Evolutionary conservation across 2,797 vertebrate genomes (phyloP).

Genomic region (Pelodytes ibericus): DNA sequence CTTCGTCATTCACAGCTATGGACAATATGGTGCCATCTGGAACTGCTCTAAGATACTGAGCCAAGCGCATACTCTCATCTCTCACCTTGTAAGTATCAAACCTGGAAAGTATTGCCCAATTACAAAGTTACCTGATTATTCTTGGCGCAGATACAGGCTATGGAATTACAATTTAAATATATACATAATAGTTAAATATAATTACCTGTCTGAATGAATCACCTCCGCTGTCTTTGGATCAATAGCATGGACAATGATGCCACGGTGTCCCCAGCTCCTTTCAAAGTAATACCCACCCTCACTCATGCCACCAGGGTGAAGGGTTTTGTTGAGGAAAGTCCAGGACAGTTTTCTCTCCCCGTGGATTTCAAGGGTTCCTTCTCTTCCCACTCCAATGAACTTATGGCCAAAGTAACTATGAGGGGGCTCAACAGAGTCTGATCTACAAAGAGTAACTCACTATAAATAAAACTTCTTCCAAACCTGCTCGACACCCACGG

Average conservation of each 20-base stretch:
- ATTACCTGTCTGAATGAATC: constrained; percentile 83
- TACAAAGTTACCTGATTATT: not conserved
- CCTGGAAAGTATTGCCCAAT: constrained; percentile 63
- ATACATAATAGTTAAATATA: no score
- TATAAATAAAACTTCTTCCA: no score
- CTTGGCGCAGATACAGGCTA: not conserved
- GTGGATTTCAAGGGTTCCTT: constrained; percentile 88
- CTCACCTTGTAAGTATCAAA: constrained; percentile 93
- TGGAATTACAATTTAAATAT: not conserved
- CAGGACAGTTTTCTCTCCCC: constrained; percentile 88
- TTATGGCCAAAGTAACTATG: constrained; percentile 91
- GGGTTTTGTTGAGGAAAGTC: constrained; percentile 91
- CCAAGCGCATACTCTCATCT: constrained; percentile 86
- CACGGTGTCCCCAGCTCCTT: constrained; percentile 92
- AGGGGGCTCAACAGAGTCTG: constrained; percentile 73
- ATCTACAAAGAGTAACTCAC: constrained; percentile 66
- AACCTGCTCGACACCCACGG: no score
- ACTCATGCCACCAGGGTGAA: constrained; percentile 82
- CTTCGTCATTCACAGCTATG: constrained; percentile 92
- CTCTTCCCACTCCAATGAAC: constrained; percentile 85
- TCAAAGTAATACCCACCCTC: constrained; percentile 88
- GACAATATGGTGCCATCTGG: constrained; percentile 81
- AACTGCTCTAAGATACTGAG: constrained; percentile 80
- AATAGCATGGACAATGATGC: constrained; percentile 88
- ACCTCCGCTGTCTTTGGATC: constrained; percentile 82